Evolutionary conservation across 2,888 invertebrate species (phyloP), one percentile per base, ranked within the genome.

Genomic region (Aleiodes leptofemur): DNA sequence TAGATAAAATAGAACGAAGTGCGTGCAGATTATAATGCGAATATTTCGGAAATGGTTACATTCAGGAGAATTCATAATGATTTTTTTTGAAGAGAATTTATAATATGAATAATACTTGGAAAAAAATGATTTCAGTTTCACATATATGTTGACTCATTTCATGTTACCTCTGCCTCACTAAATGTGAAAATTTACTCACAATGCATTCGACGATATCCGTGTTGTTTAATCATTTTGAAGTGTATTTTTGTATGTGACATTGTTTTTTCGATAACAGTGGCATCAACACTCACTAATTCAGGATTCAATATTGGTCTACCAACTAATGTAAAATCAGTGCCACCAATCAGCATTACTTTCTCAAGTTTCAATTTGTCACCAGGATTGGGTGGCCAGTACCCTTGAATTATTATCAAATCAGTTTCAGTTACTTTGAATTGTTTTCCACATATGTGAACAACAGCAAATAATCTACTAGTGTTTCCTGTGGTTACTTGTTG

Each of bases 341-440:
- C 92, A 0, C 96, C 97, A 3, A 95, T 94, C 29, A 96, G 85
- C 68, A 97, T 86, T 3, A 97, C 95, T 91, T 97, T 97, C 83
- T 97, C 96, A 64, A 97, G 89, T 78, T 92, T 93, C 71, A 97
- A 92, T 89, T 93, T 90, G 85, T 97, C 97, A 0, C 96, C 96
- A 73, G 93, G 92, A 70, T 93, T 93, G 1, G 96, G 96, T 43
- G 95, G 94, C 96, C 96, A 96, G 84, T 94, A 93, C 0, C 96
- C 96, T 89, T 96, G 95, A 0, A 97, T 90, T 0, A 96, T 91
- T 38, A 97, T 91, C 3, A 97, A 90, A 90, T 97, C 97, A n/a
- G 95, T 96, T 75, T 94, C 92, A 0, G 96, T 96, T 0, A 97
- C 92, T 90, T 96, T 95, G 90, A 94, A 96, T 85, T 97, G 97